Conservation (phyloP, 2,113 vertebrate species). For the Proteles cristata region DNA sequence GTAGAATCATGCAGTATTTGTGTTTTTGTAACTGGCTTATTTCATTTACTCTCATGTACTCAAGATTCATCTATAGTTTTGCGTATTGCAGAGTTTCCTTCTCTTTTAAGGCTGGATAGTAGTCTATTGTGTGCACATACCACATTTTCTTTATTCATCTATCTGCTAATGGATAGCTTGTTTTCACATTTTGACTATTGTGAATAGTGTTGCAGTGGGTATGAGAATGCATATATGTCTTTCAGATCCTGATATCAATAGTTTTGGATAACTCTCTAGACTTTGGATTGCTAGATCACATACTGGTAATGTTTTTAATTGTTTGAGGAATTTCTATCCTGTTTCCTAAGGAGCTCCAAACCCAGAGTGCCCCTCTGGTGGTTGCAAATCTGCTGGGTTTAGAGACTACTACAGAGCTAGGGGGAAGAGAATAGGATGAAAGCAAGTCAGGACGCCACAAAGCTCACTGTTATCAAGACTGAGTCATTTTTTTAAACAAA, state of each 20-base stretch:
- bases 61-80: neutral
- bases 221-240: neutral
- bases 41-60: neutral
- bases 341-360: neutral
- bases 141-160: neutral
- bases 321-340: neutral
- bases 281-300: neutral
- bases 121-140: neutral
- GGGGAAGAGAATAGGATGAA: neutral
- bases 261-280: neutral
- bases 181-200: neutral
- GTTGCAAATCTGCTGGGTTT: neutral
- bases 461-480: neutral
- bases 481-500: neutral
- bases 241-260: neutral
- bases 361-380: neutral
- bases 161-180: neutral
- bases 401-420: neutral
- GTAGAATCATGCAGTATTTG: neutral
- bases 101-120: neutral
- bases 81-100: neutral
- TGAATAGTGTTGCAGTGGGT: neutral
- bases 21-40: neutral
- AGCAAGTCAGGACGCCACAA: neutral
- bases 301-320: neutral